Base-by-base conservation (phyloP, 2,113 vertebrate species). In the Xyrauchen texanus region DNA sequence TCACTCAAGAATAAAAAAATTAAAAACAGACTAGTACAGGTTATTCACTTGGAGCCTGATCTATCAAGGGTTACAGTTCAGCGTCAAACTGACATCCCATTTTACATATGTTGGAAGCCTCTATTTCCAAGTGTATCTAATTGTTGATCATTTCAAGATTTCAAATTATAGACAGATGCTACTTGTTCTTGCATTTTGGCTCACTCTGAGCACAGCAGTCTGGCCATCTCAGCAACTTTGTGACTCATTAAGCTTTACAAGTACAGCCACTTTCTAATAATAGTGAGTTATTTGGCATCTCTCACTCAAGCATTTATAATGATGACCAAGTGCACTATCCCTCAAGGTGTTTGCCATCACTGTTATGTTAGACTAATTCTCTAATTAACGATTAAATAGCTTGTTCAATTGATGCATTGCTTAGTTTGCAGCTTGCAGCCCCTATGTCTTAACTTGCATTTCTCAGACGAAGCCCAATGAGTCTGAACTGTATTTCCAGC, bases 211-310 rank as follows among this genome's bases (percentile, higher is more conserved):
- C 34, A 73, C 77, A 71, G 61, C 47, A 73, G 34, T 4, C 7
- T 60, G 16, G 64, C 21, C 21, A 64, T 81, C 75, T 67, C 73
- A 72, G 34, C 63, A 73, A 78, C 80, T 53, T 60, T 76, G 21
- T 61, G 79, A 78, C 51, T 76, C 67, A 69, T 78, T 78, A 78
- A 68, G 58, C 78, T 78, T 78, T 70, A 78, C 71, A 84, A 49
- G 57, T 68, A 63, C 70, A 79, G 78, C 45, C 72, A 62, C 71
- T 76, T 81, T 81, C 81, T 85, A 83, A 81, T 76, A 58, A 80
- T 82, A 83, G 81, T 8, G 47, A 57, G 81, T 34, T 74, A 80
- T 78, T 60, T 76, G 81, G 65, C 51, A 47, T 75, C 65, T 61
- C 73, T 79, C 70, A 81, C 47, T 44, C 66, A 47, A 67, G 67